These are phyloP conservation scores for Helicorthomorpha holstii DNA, from an alignment of 1,140 invertebrate species.

Conservation along the genomic window DNA sequence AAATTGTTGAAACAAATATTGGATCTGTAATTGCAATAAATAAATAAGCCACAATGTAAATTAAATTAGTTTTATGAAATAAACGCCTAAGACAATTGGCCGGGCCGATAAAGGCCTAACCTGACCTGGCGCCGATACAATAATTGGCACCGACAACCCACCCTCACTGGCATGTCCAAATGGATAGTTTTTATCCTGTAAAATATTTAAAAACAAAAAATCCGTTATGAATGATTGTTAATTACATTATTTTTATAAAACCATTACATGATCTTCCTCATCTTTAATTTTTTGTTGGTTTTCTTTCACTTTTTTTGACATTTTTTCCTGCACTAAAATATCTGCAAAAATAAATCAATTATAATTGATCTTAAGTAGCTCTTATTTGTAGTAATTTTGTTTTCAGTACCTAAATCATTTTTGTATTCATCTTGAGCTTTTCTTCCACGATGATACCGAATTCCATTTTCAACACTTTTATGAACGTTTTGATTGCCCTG, in stretches of 20 bases:
- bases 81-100: too few species aligned
- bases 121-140: too few species aligned
- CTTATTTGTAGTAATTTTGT: background rate
- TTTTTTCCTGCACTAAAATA: too few species aligned
- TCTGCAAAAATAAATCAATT: too few species aligned
- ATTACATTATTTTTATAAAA: background rate
- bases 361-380: background rate
- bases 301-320: background rate
- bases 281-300: background rate
- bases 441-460: background rate
- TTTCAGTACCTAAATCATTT: background rate
- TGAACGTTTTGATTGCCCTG: background rate
- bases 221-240: background rate
- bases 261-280: background rate
- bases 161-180: too few species aligned
- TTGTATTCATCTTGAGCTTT: background rate
- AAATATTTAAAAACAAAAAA: too few species aligned
- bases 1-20: background rate
- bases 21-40: background rate
- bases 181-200: too few species aligned
- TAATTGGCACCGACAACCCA: too few species aligned
- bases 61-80: too few species aligned
- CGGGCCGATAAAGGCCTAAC: too few species aligned
- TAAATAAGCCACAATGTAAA: background rate
- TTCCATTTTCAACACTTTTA: slow-evolving; percentile 1